Conservation (phyloP, 2,888 invertebrate species). For the Amblyjoppa fuscipennis region DNA sequence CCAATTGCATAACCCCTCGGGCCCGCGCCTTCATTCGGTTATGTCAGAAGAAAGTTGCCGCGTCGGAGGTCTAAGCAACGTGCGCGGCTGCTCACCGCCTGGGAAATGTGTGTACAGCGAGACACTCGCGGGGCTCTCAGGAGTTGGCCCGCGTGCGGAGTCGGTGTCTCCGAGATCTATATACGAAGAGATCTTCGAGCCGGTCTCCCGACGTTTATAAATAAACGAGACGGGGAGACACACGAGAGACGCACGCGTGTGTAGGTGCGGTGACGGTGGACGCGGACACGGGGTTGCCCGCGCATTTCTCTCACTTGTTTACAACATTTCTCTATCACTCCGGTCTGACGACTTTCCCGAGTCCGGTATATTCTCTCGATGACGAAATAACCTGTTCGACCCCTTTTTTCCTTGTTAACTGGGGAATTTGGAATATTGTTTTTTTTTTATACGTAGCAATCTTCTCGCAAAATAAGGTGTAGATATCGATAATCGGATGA, state of each 20-base stretch:
- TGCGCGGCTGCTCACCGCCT: conserved; percentile 60
- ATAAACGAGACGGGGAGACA: conserved; percentile 57
- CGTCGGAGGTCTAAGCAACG: conserved; percentile 58
- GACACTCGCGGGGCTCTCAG: conserved; percentile 45
- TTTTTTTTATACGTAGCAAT: neutral
- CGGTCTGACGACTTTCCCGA: conserved; percentile 51
- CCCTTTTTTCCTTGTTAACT: neutral
- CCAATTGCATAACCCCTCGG: conserved; percentile 83
- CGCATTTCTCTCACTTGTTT: conserved; percentile 50
- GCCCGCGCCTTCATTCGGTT: conserved; percentile 85
- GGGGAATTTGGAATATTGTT: neutral
- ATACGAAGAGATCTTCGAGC: conserved; percentile 43
- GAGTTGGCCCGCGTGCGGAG: conserved; percentile 43
- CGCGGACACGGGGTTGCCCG: conserved; percentile 52
- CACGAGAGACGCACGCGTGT: conserved; percentile 11
- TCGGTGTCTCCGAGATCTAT: conserved; percentile 11
- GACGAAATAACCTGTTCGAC: conserved; percentile 45
- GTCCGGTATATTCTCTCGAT: conserved; percentile 30
- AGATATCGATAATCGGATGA: too few species aligned
- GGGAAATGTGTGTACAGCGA: conserved; percentile 65
- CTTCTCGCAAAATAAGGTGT: too few species aligned
- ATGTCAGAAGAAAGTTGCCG: conserved; percentile 85
- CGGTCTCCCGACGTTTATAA: conserved; percentile 57
- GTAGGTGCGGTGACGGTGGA: conserved; percentile 15
- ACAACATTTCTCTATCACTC: conserved; percentile 24